phyloP scores from a whole-genome alignment of 2,888 invertebrate species.

The Xestia xanthographa region DNA sequence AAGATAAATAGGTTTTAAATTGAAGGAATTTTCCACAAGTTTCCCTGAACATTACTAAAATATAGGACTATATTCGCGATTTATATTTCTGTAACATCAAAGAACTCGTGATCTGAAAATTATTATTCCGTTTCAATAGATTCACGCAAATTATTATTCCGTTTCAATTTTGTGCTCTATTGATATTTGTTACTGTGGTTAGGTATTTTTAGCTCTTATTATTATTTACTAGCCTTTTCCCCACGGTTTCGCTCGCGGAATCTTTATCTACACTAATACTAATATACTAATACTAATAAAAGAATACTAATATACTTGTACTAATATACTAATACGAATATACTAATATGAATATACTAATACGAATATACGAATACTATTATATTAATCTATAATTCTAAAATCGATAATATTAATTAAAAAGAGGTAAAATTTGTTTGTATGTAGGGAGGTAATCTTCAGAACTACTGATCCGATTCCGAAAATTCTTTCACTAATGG shows the following conservation, averaged over 20 bases:
- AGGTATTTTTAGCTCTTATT: not conserved
- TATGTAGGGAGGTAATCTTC: too few relatives aligned
- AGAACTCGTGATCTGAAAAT: not conserved
- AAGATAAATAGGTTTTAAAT: not conserved
- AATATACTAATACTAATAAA: too few relatives aligned
- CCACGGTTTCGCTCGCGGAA: not conserved
- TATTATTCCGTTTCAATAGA: conserved; percentile 4
- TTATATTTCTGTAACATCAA: conserved; percentile 13
- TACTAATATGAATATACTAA: too few relatives aligned
- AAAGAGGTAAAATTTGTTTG: too few relatives aligned
- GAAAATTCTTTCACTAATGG: too few relatives aligned
- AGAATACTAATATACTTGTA: too few relatives aligned
- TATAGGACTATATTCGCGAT: not conserved
- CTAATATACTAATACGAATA: too few relatives aligned
- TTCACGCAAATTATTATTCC: not conserved
- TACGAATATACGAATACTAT: too few relatives aligned
- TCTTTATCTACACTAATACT: too few relatives aligned
- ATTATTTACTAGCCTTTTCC: not conserved
- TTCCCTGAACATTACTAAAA: not conserved
- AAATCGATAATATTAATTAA: too few relatives aligned
- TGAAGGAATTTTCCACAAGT: not conserved
- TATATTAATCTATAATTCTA: too few relatives aligned
- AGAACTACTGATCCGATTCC: too few relatives aligned
- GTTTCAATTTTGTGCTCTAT: not conserved
- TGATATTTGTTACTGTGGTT: not conserved